phyloP scores from a whole-genome alignment of 2,113 vertebrate genomes.

The Oreochromis tanganicae region DNA sequence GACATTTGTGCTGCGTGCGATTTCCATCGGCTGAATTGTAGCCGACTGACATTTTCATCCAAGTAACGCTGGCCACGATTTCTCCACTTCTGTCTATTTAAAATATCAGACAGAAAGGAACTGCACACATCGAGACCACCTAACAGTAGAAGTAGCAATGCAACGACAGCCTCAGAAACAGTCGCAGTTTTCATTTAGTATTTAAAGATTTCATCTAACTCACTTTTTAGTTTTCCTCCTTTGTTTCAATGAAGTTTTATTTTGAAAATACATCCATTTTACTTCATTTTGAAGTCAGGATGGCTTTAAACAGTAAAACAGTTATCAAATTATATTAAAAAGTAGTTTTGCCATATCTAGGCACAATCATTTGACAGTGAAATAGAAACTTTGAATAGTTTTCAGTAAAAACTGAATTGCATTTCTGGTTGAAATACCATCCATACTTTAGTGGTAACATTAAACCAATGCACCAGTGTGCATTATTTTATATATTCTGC shows the following conservation, averaged over 20 bases:
- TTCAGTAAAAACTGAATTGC: neutral
- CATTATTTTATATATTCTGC: neutral
- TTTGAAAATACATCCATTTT: neutral
- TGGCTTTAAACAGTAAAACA: neutral
- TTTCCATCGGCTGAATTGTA: constrained; percentile 44
- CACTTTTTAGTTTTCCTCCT: neutral
- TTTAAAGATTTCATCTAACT: neutral
- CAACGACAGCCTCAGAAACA: neutral
- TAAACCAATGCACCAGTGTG: neutral
- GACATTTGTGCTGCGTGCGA: constrained; percentile 62
- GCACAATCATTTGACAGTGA: neutral
- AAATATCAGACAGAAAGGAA: constrained; percentile 29
- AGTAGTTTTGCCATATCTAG: neutral
- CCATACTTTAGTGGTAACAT: neutral
- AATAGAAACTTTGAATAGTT: neutral
- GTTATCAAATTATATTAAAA: neutral
- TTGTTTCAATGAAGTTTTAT: neutral
- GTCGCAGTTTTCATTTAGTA: neutral
- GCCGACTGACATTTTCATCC: constrained; percentile 64
- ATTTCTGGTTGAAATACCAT: neutral
- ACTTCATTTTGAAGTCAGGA: neutral
- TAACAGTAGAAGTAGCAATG: neutral
- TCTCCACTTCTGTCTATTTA: constrained; percentile 35
- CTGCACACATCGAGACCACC: neutral
- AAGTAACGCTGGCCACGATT: constrained; percentile 29